phyloP scores from a whole-genome alignment of 2,888 invertebrate species.

The Crepidodera aurea region DNA sequence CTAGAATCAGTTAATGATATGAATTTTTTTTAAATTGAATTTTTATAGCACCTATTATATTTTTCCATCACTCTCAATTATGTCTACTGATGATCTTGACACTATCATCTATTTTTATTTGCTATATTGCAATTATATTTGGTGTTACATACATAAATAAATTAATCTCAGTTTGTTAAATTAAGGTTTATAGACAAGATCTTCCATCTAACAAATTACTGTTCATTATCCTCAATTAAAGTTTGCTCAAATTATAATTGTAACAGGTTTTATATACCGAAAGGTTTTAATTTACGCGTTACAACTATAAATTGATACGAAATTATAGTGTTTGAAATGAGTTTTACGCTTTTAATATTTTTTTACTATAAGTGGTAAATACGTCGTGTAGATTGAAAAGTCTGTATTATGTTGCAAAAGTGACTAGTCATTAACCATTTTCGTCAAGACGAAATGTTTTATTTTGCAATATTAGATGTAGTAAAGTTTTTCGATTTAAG shows the following conservation, averaged over 20 bases:
- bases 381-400: background rate
- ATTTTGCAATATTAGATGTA: background rate
- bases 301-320: background rate
- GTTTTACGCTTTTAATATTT: background rate
- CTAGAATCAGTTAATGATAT: no score
- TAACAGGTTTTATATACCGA: background rate
- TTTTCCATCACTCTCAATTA: no score
- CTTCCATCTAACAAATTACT: background rate
- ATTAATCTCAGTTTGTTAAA: background rate
- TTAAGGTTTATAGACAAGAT: background rate
- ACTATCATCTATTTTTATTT: background rate
- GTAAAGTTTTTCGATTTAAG: background rate
- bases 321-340: background rate
- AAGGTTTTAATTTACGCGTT: background rate
- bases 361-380: background rate
- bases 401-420: background rate
- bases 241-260: background rate
- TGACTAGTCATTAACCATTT: background rate
- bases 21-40: no score
- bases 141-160: background rate
- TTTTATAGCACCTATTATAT: no score
- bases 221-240: background rate
- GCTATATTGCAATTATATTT: background rate
- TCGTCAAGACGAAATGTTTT: background rate
- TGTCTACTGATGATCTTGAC: no score